Evolutionary conservation across 2,888 invertebrate genomes (phyloP).

Genomic region (Lasioglossum leucozonium): DNA sequence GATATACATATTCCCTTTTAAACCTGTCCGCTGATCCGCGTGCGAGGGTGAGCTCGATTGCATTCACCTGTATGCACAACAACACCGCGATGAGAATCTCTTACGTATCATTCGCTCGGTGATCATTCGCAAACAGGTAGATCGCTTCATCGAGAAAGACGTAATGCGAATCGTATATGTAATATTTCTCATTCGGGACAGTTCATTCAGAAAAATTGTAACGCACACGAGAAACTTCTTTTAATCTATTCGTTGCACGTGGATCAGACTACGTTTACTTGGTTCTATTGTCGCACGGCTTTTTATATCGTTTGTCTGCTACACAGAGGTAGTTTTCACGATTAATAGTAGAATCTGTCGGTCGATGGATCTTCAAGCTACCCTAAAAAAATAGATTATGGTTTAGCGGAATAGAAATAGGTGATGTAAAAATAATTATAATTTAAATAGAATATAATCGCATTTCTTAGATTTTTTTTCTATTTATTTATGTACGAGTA

Average conservation of each 20-base stretch:
- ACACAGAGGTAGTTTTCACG: too few relatives aligned
- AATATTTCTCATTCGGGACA: neutral
- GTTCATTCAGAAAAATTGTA: neutral
- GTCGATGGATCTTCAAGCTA: too few relatives aligned
- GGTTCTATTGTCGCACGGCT: too few relatives aligned
- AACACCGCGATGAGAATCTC: constrained; percentile 1
- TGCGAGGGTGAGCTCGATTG: constrained; percentile 15
- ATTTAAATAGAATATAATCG: neutral
- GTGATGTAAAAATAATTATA: neutral
- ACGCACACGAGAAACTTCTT: neutral
- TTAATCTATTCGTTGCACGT: neutral
- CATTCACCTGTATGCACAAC: constrained; percentile 20
- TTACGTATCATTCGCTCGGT: neutral
- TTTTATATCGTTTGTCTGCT: too few relatives aligned
- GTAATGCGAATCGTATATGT: neutral
- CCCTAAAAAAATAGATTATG: neutral
- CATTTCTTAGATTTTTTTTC: neutral
- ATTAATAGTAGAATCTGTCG: too few relatives aligned
- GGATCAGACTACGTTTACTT: too few relatives aligned
- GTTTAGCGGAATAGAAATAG: neutral
- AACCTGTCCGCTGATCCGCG: constrained; percentile 28
- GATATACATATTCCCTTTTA: constrained; percentile 49
- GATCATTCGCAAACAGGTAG: neutral
- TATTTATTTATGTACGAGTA: neutral
- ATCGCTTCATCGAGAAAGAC: neutral